Conservation (phyloP, 2,113 vertebrate genomes). For the Sphaerodactylus townsendi region DNA sequence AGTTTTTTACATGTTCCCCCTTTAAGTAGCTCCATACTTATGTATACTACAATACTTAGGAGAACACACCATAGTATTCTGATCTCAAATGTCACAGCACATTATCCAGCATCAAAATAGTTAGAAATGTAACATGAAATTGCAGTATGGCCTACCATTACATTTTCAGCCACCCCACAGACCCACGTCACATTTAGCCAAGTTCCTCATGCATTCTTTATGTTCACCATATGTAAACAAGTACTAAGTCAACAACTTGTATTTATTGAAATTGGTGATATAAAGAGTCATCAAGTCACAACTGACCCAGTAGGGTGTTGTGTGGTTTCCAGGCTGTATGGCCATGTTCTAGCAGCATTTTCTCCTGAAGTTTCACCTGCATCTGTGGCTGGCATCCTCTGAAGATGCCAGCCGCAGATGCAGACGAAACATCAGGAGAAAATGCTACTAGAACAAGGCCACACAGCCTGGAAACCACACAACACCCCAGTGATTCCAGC, state of each 20-base stretch:
- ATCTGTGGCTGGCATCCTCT: no score
- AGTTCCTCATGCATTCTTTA: background rate
- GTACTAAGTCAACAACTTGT: background rate
- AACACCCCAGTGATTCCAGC: no score
- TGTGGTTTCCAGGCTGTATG: no score
- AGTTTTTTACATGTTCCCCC: background rate
- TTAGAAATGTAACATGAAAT: background rate
- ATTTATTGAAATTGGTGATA: background rate
- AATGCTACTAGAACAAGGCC: no score
- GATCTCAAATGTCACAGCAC: background rate
- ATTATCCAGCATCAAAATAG: background rate
- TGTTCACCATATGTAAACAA: background rate
- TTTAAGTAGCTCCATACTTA: background rate
- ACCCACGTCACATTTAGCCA: background rate
- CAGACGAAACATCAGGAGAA: no score
- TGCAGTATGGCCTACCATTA: background rate
- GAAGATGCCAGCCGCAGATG: no score
- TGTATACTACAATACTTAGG: background rate
- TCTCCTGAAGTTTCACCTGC: no score
- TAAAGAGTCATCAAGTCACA: no score
- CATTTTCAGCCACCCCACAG: background rate
- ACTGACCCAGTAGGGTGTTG: no score
- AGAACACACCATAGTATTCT: background rate
- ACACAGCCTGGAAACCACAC: no score
- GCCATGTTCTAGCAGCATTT: no score